Evolutionary conservation across 92 coral and sea anemone species (phyloP).

Genomic region (Palythoa caribaeorum): DNA sequence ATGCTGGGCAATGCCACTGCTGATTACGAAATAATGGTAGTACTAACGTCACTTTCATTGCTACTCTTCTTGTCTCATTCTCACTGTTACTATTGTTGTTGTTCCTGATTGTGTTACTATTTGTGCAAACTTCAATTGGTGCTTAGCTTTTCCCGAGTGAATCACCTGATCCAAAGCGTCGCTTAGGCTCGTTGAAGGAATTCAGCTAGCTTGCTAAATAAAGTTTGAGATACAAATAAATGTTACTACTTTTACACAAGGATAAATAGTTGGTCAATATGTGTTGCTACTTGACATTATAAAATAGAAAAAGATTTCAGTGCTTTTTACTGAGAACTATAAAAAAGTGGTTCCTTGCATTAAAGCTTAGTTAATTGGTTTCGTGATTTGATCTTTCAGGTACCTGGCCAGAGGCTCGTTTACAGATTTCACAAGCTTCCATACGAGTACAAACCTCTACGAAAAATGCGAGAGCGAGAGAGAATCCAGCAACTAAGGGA

Average conservation of each 20-base stretch:
- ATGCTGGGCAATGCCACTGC: not conserved
- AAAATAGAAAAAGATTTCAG: not conserved
- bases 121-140: not conserved
- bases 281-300: not conserved
- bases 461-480: constrained; percentile 36
- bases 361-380: not conserved
- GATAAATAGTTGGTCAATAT: too few relatives aligned
- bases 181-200: too few relatives aligned
- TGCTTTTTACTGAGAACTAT: not conserved
- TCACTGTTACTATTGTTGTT: too few relatives aligned
- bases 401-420: constrained; percentile 81
- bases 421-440: constrained; percentile 84
- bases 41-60: too few relatives aligned
- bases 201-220: too few relatives aligned
- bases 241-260: not conserved
- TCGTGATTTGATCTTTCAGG: constrained; percentile 43
- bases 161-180: too few relatives aligned
- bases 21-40: not conserved
- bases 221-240: too few relatives aligned
- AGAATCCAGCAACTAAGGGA: constrained; percentile 32
- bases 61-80: too few relatives aligned
- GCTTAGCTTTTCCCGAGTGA: too few relatives aligned
- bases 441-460: constrained; percentile 73
- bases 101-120: not conserved
- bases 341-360: not conserved